These are phyloP conservation scores for Smutsia temminckii DNA, from an alignment of 2,797 vertebrate genomes.

Conservation along the genomic window DNA sequence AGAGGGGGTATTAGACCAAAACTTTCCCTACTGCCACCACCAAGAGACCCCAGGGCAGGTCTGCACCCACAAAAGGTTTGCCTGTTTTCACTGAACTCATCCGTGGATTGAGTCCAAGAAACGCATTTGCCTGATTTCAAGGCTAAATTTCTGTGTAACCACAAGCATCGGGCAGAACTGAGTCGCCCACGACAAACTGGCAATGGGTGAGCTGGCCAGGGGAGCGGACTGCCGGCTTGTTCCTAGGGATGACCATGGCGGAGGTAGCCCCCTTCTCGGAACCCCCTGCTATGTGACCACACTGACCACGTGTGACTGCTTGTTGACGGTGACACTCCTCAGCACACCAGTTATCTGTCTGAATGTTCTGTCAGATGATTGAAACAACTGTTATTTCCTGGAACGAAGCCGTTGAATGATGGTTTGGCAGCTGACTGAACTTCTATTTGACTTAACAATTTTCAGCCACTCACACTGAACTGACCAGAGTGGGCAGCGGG, in stretches of 20 bases:
- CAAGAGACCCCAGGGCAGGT: fast-evolving
- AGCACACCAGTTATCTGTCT: not conserved
- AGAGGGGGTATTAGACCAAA: not conserved
- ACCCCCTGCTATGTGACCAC: not conserved
- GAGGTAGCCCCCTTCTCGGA: not conserved
- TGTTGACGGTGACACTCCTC: not conserved
- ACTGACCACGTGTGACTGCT: not conserved
- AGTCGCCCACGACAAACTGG: not conserved
- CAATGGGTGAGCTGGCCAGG: fast-evolving
- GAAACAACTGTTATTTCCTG: not conserved
- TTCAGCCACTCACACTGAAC: not conserved
- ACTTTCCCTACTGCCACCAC: not conserved
- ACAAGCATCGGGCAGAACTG: not conserved
- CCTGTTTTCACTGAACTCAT: not conserved
- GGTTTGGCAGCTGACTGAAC: not conserved
- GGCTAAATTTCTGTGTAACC: not conserved
- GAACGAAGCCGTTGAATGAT: too few relatives aligned
- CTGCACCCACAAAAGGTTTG: not conserved
- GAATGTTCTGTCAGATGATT: not conserved
- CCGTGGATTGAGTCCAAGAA: not conserved
- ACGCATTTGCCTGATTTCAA: not conserved
- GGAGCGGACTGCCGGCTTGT: fast-evolving
- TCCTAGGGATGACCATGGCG: fast-evolving
- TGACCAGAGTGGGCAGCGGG: not conserved
- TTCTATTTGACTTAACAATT: not conserved